Conservation (phyloP, 2,113 vertebrate genomes). For the Vulpes ferrilata region DNA sequence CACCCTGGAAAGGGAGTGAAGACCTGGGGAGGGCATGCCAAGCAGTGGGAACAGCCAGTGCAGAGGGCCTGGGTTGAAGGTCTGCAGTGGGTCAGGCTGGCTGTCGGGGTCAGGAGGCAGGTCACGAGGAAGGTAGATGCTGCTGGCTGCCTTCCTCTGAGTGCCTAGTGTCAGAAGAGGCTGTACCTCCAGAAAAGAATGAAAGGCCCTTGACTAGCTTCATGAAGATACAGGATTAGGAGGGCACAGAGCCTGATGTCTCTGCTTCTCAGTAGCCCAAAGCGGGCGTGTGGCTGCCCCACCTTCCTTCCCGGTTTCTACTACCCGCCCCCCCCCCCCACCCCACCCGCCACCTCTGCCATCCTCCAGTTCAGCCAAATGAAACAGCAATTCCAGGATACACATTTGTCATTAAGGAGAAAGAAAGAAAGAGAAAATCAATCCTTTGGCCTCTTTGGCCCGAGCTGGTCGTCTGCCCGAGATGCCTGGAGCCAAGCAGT, state of each 20-base stretch:
- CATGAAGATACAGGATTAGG: not conserved
- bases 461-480: conserved; percentile 69
- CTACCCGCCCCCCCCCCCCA: too few relatives aligned
- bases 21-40: not conserved
- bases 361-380: conserved; percentile 44
- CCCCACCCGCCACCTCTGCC: not conserved
- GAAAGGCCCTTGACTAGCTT: not conserved
- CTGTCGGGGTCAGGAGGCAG: not conserved
- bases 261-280: not conserved
- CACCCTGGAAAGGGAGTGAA: not conserved
- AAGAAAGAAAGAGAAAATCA: conserved; percentile 74
- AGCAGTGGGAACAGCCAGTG: not conserved
- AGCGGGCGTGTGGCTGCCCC: not conserved
- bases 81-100: not conserved
- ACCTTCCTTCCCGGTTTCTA: not conserved
- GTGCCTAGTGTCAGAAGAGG: not conserved
- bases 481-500: conserved; percentile 58
- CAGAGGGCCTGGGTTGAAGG: not conserved
- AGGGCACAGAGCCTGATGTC: not conserved
- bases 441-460: conserved; percentile 61
- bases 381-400: conserved; percentile 73
- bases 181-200: not conserved
- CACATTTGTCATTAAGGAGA: conserved; percentile 68
- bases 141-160: not conserved
- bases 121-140: not conserved